A percentile compares a stretch with the other conserved stretches of the same genome.
phyloP scores from a whole-genome alignment of 2,888 invertebrate species.

The Hymenopus coronatus region DNA sequence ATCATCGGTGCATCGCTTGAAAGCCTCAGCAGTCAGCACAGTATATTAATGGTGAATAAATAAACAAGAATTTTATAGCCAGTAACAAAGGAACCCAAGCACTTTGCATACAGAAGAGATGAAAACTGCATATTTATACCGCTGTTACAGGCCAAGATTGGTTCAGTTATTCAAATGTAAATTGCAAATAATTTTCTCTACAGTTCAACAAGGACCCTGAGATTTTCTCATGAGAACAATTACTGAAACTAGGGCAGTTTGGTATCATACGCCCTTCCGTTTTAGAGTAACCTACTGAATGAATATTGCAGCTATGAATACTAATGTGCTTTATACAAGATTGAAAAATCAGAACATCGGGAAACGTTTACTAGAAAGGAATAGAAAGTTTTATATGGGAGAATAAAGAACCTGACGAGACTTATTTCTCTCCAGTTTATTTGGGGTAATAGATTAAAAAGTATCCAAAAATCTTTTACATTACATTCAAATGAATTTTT shows the following conservation, averaged over 20 bases:
- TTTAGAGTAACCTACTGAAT: not conserved
- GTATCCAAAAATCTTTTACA: too few species aligned
- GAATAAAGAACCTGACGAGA: not conserved
- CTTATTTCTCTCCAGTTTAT: too few species aligned
- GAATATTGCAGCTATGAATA: not conserved
- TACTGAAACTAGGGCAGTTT: not conserved
- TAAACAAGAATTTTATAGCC: not conserved
- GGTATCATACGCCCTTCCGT: not conserved
- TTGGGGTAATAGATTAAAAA: too few species aligned
- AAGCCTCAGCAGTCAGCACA: not conserved
- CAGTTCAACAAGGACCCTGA: not conserved
- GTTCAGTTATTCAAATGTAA: not conserved
- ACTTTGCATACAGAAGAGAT: not conserved
- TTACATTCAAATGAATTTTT: too few species aligned
- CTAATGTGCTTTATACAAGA: not conserved
- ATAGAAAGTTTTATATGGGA: not conserved
- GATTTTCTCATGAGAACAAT: not conserved
- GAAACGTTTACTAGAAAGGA: not conserved
- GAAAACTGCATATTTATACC: not conserved
- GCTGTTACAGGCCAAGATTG: not conserved
- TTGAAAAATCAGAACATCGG: not conserved
- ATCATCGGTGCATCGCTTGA: too few species aligned
- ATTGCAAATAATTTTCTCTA: not conserved
- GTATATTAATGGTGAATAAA: not conserved
- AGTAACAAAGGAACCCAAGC: not conserved